These are phyloP conservation scores for Philhelius pedissequus DNA, from an alignment of 2,888 invertebrate species.

Conservation along the genomic window DNA sequence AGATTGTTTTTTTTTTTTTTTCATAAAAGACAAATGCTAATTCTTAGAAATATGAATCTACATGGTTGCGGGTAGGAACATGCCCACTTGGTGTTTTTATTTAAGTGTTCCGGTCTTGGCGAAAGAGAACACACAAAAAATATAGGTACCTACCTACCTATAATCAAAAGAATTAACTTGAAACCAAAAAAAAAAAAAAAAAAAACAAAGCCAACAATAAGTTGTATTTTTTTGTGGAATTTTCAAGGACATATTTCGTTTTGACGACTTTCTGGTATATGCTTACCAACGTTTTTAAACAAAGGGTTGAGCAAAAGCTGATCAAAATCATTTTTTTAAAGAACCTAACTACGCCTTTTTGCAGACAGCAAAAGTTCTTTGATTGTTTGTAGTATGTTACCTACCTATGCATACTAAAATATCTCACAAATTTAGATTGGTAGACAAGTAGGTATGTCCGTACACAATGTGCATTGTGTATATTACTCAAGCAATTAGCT, in stretches of 20 bases:
- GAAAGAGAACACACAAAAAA: not conserved
- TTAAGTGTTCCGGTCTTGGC: constrained; percentile 61
- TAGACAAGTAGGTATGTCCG: too few relatives aligned
- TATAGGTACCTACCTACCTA: too few relatives aligned
- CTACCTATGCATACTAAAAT: too few relatives aligned
- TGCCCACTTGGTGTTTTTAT: constrained; percentile 13
- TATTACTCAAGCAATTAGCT: too few relatives aligned
- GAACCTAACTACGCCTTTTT: too few relatives aligned
- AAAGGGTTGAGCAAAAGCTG: not conserved
- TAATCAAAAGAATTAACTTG: not conserved
- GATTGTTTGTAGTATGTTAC: too few relatives aligned
- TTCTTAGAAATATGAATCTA: constrained; percentile 61
- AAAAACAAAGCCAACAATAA: constrained; percentile 19
- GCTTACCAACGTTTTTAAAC: not conserved
- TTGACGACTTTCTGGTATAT: not conserved
- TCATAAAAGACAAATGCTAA: constrained; percentile 35
- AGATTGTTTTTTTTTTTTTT: constrained; percentile 6
- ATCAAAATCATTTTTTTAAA: not conserved
- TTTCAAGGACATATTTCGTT: constrained; percentile 62
- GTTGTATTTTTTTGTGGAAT: not conserved
- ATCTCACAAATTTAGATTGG: too few relatives aligned
- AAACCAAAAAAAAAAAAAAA: too few relatives aligned
- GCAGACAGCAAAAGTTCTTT: not conserved
- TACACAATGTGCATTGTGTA: too few relatives aligned
- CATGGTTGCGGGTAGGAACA: constrained; percentile 45